A percentile compares a stretch with the other conserved stretches of the same genome.
Evolutionary conservation across 2,113 vertebrate species (phyloP).

Genomic region (Siphamia tubifer): DNA sequence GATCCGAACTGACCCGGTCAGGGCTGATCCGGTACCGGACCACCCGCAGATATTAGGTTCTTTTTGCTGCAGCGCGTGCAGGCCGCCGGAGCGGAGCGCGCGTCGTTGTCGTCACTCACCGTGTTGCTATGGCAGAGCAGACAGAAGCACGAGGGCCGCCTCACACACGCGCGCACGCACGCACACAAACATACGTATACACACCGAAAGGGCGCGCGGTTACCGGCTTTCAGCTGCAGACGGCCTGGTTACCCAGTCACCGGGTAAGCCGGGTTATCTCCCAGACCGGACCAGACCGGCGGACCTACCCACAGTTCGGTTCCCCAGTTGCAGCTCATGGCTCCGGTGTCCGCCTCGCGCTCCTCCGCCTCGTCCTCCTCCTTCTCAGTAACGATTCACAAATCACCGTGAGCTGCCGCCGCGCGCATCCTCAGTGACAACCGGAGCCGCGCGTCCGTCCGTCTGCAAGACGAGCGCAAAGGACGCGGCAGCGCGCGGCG

Average conservation of each 20-base stretch:
- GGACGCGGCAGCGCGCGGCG: constrained; percentile 29
- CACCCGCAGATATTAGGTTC: no score
- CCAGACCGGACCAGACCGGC: no score
- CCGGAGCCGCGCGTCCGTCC: background rate
- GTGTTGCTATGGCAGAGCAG: constrained; percentile 69
- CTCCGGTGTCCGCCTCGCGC: constrained; percentile 20
- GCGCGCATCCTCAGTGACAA: constrained; percentile 34
- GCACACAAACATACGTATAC: background rate
- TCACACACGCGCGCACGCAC: accelerated
- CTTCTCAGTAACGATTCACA: background rate
- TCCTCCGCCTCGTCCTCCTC: background rate
- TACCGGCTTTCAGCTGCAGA: background rate
- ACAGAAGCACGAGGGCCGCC: constrained; percentile 37
- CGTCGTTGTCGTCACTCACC: constrained; percentile 39
- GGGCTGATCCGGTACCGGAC: no score
- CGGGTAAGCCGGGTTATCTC: background rate
- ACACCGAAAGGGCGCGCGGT: background rate
- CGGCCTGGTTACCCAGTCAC: background rate
- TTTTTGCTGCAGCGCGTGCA: constrained; percentile 41
- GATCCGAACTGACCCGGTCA: no score
- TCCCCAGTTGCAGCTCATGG: constrained; percentile 80
- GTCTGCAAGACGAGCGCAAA: background rate
- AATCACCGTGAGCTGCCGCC: constrained; percentile 19
- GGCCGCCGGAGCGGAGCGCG: constrained; percentile 24
- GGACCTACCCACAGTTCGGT: constrained; percentile 79